phyloP scores from a whole-genome alignment of 2,888 invertebrate genomes.

The Apamea epomidion region DNA sequence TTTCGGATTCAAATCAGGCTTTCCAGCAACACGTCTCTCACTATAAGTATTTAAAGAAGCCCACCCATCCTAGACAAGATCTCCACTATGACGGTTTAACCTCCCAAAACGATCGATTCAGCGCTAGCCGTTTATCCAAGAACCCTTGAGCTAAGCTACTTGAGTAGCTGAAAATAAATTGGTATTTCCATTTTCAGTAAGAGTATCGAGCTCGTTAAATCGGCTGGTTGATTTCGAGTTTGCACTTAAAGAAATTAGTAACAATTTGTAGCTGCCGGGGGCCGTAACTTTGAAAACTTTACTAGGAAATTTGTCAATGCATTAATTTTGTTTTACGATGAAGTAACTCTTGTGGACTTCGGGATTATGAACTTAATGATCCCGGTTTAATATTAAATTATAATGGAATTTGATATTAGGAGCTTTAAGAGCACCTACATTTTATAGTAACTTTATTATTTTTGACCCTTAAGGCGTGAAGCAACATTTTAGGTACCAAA shows the following conservation, averaged over 20 bases:
- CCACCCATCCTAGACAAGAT: slow-evolving; percentile 24
- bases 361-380: slow-evolving; percentile 61
- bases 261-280: slow-evolving; percentile 75
- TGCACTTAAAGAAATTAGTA: slow-evolving; percentile 76
- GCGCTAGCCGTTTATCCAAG: slow-evolving; percentile 6
- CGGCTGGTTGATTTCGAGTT: slow-evolving; percentile 72
- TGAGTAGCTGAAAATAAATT: slow-evolving; percentile 61
- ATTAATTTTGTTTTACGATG: slow-evolving; percentile 73
- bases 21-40: background rate
- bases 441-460: slow-evolving; percentile 4
- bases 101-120: slow-evolving; percentile 14
- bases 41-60: slow-evolving; percentile 9
- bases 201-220: slow-evolving; percentile 74
- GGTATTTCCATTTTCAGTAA: slow-evolving; percentile 53
- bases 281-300: slow-evolving; percentile 73
- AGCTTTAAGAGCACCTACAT: background rate
- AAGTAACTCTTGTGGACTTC: slow-evolving; percentile 66
- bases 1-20: slow-evolving; percentile 12
- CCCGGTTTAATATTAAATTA: slow-evolving; percentile 61
- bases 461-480: background rate
- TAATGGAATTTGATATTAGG: slow-evolving; percentile 46
- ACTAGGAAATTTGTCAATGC: slow-evolving; percentile 72
- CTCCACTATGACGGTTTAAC: slow-evolving; percentile 7
- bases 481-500: background rate
- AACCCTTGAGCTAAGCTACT: slow-evolving; percentile 32